Evolutionary conservation across 2,113 vertebrate species (phyloP), one percentile per base, ranked within the genome.

Genomic region (Alligator sinensis): DNA sequence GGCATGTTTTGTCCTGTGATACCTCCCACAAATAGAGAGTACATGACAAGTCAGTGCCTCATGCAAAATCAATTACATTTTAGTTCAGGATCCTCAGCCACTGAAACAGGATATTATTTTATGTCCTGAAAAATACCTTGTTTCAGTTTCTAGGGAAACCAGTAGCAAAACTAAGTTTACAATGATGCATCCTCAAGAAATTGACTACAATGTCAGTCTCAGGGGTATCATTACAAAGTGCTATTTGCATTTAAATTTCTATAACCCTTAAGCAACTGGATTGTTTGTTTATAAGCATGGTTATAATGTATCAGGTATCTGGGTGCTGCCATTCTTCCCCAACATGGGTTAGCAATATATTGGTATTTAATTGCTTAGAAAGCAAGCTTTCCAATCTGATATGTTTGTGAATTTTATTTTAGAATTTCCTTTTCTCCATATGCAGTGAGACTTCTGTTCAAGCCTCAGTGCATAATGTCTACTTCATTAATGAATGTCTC

Each of bases 141-240:
- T 97, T 98, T 90, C 95, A 96, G 97, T 98, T 98, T 98, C 98
- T 98, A 98, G 96, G 98, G 98, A 98, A 98, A 98, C 97, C 94
- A 94, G 93, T 87, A 96, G 89, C 87, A 97, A 97, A 97, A 90
- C 91, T 92, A 97, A 98, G 95, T 98, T 97, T 97, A 95, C 97
- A 96, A 95, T 87, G 86, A 95, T 97, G 93, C 88, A 96, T 97
- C 96, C 91, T 97, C 92, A 96, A 97, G 95, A 97, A 97, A 97
- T 25, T 88, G 91, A 97, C 94, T 97, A 84, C 91, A 96, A 84
- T 5, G 28, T 97, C 95, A 90, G 93, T 97, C 97, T 97, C 97
- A 78, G 60, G 95, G 96, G 97, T 90, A 96, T 97, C 95, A 96
- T 98, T 98, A 97, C 88, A 83, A 96, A 96, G 72, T 84, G 54